These are phyloP conservation scores for Euura lappo DNA, from an alignment of 1,140 invertebrate species.

Conservation along the genomic window DNA sequence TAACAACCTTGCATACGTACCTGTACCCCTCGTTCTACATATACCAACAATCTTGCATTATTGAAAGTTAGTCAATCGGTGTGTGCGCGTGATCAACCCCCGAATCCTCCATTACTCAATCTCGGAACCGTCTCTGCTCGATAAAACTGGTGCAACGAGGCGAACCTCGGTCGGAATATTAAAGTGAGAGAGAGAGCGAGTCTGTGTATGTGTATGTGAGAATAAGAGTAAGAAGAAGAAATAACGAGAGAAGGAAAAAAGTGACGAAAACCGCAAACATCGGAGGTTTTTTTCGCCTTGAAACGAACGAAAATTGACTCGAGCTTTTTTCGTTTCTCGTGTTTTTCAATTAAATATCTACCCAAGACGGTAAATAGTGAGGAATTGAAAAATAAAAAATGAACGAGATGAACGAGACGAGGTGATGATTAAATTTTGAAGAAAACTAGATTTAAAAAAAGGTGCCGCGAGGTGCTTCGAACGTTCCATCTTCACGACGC, in stretches of 20 bases:
- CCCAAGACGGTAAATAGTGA: background rate
- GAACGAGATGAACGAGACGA: constrained; percentile 20
- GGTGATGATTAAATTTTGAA: background rate
- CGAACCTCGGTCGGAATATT: background rate
- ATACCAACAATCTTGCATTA: constrained; percentile 4
- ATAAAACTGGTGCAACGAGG: background rate
- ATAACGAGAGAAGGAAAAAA: background rate
- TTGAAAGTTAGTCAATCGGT: constrained; percentile 11
- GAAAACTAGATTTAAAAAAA: constrained; percentile 9
- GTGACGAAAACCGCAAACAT: background rate
- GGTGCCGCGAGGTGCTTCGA: too few species aligned
- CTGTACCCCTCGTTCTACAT: background rate
- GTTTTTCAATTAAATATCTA: too few species aligned
- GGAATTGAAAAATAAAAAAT: constrained; percentile 3
- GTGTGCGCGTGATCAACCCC: background rate
- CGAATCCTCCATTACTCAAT: constrained; percentile 1
- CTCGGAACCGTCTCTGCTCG: background rate
- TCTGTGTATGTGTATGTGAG: background rate
- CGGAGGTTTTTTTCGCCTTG: too few species aligned
- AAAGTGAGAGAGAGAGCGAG: background rate
- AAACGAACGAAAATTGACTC: too few species aligned
- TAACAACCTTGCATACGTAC: constrained; percentile 7
- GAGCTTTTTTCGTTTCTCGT: too few species aligned
- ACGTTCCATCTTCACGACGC: too few species aligned
- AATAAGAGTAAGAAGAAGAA: background rate